These are phyloP conservation scores for Piaya cayana DNA, from an alignment of 2,113 vertebrate genomes.

Conservation along the genomic window DNA sequence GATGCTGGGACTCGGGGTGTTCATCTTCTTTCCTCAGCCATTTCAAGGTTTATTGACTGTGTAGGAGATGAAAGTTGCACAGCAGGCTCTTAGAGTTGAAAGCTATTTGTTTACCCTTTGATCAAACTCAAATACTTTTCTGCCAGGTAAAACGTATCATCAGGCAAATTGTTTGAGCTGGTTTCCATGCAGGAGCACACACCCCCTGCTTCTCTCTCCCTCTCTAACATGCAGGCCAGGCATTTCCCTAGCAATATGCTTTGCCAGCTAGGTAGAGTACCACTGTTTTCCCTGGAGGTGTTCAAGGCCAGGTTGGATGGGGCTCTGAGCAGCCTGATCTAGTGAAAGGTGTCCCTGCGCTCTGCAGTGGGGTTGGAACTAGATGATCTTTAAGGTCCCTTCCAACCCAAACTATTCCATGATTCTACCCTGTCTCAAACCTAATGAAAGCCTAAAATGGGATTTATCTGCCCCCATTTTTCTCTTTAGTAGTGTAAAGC, in stretches of 20 bases:
- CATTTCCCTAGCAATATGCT: not conserved
- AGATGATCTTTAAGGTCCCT: too few relatives aligned
- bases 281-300: not conserved
- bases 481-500: not conserved
- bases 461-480: not conserved
- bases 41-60: conserved; percentile 19
- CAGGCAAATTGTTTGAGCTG: not conserved
- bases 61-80: not conserved
- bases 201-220: rapidly evolving
- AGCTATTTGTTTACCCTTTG: conserved; percentile 39
- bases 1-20: not conserved
- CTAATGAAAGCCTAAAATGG: not conserved
- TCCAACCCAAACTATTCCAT: too few relatives aligned
- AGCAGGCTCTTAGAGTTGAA: not conserved
- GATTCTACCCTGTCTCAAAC: not conserved
- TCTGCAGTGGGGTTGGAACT: too few relatives aligned
- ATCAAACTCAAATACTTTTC: conserved; percentile 19
- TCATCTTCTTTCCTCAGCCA: not conserved
- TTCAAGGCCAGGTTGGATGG: too few relatives aligned
- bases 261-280: not conserved
- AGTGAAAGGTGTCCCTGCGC: too few relatives aligned
- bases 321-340: too few relatives aligned
- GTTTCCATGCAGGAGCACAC: not conserved
- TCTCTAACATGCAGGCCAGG: not conserved
- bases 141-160: not conserved